A percentile compares a stretch with the other conserved stretches of the same genome.
phyloP scores from a whole-genome alignment of 2,113 vertebrate genomes.

The Chinchilla lanigera region DNA sequence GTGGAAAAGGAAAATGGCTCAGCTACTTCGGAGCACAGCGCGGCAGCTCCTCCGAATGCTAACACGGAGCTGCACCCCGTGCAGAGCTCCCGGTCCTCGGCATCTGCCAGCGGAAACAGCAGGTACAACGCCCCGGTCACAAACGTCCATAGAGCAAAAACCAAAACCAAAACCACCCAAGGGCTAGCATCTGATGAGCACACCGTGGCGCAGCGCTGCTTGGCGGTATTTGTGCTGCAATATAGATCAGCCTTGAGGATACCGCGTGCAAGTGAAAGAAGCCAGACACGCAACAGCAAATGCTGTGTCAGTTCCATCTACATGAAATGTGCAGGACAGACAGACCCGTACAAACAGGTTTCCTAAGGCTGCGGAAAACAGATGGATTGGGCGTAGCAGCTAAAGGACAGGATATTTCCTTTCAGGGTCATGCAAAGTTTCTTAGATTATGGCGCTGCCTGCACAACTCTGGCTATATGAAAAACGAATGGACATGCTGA shows the following conservation, averaged over 20 bases:
- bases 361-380: neutral
- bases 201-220: too few species aligned
- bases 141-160: neutral
- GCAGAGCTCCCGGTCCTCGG: neutral
- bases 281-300: neutral
- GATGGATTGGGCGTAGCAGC: neutral
- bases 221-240: accelerated
- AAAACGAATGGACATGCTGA: neutral
- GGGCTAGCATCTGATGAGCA: neutral
- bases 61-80: neutral
- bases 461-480: neutral
- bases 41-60: neutral
- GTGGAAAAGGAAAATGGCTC: neutral
- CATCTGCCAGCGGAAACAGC: neutral
- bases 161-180: neutral
- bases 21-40: neutral
- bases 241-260: neutral
- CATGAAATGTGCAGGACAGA: neutral
- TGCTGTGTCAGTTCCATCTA: neutral
- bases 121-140: neutral
- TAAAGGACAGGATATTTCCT: neutral
- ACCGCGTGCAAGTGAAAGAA: neutral
- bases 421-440: neutral
- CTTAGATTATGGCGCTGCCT: neutral
- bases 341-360: neutral